Percentiles rank a stretch among this genome's conserved stretches.
Conservation (phyloP, 2,797 vertebrate species). For the Selene dorsalis region DNA sequence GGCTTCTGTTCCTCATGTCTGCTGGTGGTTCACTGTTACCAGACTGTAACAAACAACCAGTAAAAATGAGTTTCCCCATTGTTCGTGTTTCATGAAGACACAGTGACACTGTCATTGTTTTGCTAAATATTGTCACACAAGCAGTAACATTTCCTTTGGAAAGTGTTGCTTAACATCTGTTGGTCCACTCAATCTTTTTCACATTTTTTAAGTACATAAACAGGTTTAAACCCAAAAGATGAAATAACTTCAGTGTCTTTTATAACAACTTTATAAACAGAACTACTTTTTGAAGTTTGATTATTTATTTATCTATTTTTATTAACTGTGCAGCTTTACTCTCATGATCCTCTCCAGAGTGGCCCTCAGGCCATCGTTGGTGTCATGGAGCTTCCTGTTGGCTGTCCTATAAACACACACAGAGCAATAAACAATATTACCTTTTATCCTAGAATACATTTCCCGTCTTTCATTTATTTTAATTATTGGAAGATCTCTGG, state of each 20-base stretch:
- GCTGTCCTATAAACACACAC: constrained; percentile 84
- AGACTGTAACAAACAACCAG: constrained; percentile 82
- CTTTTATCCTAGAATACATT: not conserved
- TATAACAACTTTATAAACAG: not conserved
- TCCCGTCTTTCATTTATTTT: not conserved
- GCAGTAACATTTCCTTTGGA: not conserved
- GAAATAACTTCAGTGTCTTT: not conserved
- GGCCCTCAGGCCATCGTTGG: constrained; percentile 91
- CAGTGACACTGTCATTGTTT: not conserved
- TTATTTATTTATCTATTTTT: not conserved
- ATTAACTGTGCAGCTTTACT: constrained; percentile 49
- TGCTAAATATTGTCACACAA: not conserved
- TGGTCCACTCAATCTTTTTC: not conserved
- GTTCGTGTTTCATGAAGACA: not conserved
- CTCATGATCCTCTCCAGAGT: constrained; percentile 89
- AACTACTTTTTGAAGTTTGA: not conserved
- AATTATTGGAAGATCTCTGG: not conserved
- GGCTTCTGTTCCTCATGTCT: constrained; percentile 80
- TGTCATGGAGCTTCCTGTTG: constrained; percentile 96
- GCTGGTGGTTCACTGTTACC: constrained; percentile 81
- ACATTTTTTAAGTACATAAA: not conserved
- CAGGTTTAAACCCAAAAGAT: not conserved
- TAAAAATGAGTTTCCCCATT: not conserved
- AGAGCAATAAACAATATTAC: constrained; percentile 1
- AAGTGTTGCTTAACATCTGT: not conserved